These are phyloP conservation scores for Bufotes viridis DNA, from an alignment of 2,797 vertebrate species.

Conservation along the genomic window DNA sequence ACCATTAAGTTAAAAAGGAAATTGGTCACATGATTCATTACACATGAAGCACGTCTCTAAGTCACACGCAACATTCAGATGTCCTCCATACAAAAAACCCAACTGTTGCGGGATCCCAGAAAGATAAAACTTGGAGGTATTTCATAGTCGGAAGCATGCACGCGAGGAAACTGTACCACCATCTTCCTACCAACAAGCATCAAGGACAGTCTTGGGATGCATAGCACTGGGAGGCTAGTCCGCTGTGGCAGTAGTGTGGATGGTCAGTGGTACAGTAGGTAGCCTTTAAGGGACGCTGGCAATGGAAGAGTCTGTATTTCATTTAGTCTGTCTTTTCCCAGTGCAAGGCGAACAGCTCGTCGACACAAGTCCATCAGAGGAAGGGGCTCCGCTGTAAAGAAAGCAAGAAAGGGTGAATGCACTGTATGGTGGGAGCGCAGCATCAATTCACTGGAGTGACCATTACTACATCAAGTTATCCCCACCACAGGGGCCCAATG, in stretches of 20 bases:
- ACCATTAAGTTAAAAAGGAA: slow-evolving; percentile 16
- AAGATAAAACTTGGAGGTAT: slow-evolving; percentile 51
- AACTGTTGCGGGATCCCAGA: slow-evolving; percentile 10
- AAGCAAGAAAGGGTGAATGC: not conserved
- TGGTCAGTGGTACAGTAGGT: slow-evolving; percentile 97
- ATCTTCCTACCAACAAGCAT: slow-evolving; percentile 30
- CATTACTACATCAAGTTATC: no score
- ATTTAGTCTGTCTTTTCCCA: slow-evolving; percentile 90
- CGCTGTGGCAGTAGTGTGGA: not conserved
- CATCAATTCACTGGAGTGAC: not conserved
- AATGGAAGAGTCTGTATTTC: slow-evolving; percentile 92
- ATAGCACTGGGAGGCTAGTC: slow-evolving; percentile 33
- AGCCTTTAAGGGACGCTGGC: slow-evolving; percentile 95
- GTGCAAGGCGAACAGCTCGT: slow-evolving; percentile 89
- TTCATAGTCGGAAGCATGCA: slow-evolving; percentile 50
- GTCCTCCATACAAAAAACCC: slow-evolving; percentile 35
- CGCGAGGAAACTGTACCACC: slow-evolving; percentile 17
- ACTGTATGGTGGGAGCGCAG: not conserved
- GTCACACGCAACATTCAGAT: slow-evolving; percentile 42
- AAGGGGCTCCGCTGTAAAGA: slow-evolving; percentile 88
- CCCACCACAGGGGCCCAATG: no score
- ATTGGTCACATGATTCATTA: slow-evolving; percentile 15
- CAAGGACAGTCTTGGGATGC: slow-evolving; percentile 38
- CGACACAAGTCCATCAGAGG: slow-evolving; percentile 97
- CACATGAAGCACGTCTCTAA: not conserved